phyloP scores from a whole-genome alignment of 2,113 vertebrate species.

The Mesocricetus auratus region DNA sequence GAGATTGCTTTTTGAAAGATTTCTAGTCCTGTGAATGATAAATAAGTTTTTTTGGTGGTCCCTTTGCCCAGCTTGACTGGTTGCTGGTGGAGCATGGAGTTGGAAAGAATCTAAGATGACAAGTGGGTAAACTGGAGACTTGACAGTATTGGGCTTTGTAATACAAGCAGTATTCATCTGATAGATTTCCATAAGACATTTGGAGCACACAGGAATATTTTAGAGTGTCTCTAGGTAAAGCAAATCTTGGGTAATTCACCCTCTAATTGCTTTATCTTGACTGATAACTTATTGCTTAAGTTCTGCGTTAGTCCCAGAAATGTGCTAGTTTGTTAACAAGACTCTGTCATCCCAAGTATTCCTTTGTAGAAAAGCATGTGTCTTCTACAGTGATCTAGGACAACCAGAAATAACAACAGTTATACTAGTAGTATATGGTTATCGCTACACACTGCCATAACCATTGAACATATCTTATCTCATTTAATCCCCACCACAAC shows the following conservation, averaged over 20 bases:
- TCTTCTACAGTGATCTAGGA: slow-evolving; percentile 13
- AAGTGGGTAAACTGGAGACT: neutral
- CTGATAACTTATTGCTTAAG: slow-evolving; percentile 54
- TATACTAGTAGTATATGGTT: neutral
- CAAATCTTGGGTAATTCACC: slow-evolving; percentile 51
- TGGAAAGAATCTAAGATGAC: slow-evolving; percentile 13
- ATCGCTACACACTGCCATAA: neutral
- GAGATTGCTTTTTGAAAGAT: neutral
- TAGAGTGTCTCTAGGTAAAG: slow-evolving; percentile 25
- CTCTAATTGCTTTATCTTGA: slow-evolving; percentile 55
- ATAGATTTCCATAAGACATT: slow-evolving; percentile 63
- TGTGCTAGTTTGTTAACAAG: slow-evolving; percentile 48
- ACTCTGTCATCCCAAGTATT: slow-evolving; percentile 16
- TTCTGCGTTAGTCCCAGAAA: slow-evolving; percentile 31
- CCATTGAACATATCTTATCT: neutral
- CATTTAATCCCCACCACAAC: neutral
- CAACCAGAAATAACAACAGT: neutral
- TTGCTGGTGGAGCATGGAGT: neutral
- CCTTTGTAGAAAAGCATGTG: slow-evolving; percentile 26
- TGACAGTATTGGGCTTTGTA: neutral
- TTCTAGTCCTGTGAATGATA: neutral
- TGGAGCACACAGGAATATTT: slow-evolving; percentile 50
- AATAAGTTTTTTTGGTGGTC: neutral
- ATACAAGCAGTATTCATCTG: neutral
- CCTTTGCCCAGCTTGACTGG: neutral